These are phyloP conservation scores for Euphonia xanthogaster DNA, from an alignment of 2,797 vertebrate species.

Conservation along the genomic window DNA sequence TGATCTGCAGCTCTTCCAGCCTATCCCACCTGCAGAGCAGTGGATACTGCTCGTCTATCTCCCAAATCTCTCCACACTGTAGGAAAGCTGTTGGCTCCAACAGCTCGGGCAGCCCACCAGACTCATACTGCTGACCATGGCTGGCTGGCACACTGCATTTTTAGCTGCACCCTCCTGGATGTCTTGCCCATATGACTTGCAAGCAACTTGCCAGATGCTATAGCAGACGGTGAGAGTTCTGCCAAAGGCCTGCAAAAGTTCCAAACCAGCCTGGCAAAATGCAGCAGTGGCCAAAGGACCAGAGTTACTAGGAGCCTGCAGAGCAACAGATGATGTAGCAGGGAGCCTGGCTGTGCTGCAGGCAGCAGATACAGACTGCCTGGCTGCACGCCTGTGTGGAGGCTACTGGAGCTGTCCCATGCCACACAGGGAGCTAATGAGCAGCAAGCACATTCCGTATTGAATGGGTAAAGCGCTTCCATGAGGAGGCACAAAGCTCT, in stretches of 20 bases:
- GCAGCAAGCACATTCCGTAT: accelerated
- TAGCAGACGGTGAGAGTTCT: not conserved
- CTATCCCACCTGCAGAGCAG: not conserved
- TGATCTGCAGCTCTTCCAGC: not conserved
- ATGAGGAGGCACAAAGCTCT: not conserved
- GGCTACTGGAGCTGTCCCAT: not conserved
- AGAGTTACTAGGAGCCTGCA: not conserved
- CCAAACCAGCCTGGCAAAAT: not conserved
- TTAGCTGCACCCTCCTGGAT: not conserved
- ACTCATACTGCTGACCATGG: not conserved
- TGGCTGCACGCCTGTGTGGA: not conserved
- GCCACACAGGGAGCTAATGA: not conserved
- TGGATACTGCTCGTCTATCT: not conserved
- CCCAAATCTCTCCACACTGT: not conserved
- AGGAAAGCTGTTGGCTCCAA: not conserved
- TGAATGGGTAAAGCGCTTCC: not conserved
- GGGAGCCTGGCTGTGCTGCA: not conserved
- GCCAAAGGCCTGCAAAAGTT: not conserved
- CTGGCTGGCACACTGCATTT: accelerated
- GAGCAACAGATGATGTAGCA: not conserved
- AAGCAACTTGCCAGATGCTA: not conserved
- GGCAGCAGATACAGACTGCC: not conserved
- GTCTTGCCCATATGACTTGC: accelerated
- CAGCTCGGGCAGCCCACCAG: not conserved
- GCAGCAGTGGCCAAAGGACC: not conserved